Conservation (phyloP, 1,140 invertebrate genomes). For the Leptinotarsa undecemlineata region DNA sequence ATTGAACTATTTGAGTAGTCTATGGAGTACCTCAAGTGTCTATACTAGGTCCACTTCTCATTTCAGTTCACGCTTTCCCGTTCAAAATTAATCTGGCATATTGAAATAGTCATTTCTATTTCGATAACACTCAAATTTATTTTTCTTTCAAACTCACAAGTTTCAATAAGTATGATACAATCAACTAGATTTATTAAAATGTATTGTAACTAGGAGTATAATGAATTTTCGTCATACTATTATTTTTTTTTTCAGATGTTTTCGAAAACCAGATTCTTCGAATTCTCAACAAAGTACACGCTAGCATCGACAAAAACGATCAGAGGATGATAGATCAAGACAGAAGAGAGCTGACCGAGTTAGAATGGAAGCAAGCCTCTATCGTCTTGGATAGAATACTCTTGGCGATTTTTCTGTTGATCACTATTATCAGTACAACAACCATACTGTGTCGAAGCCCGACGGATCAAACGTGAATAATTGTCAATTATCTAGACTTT, state of each 20-base stretch:
- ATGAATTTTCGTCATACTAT: too few relatives aligned
- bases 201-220: too few relatives aligned
- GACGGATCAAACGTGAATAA: slow-evolving; percentile 25
- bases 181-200: too few relatives aligned
- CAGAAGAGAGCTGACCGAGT: slow-evolving; percentile 65
- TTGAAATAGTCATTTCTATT: too few relatives aligned
- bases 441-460: slow-evolving; percentile 63
- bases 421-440: slow-evolving; percentile 66
- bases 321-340: slow-evolving; percentile 69
- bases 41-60: too few relatives aligned
- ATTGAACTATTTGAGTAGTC: too few relatives aligned
- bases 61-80: too few relatives aligned
- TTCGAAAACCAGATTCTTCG: slow-evolving; percentile 54
- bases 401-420: slow-evolving; percentile 69
- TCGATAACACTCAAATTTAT: too few relatives aligned
- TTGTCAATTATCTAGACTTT: neutral
- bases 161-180: too few relatives aligned
- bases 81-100: too few relatives aligned
- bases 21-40: too few relatives aligned
- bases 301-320: slow-evolving; percentile 74
- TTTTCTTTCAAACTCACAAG: too few relatives aligned
- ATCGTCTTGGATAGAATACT: slow-evolving; percentile 71
- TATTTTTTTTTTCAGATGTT: slow-evolving; percentile 43
- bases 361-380: slow-evolving; percentile 80
- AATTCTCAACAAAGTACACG: slow-evolving; percentile 69